Evolutionary conservation across 2,797 vertebrate genomes (phyloP), one percentile per base, ranked within the genome.

Genomic region (Enteromius mattozi): DNA sequence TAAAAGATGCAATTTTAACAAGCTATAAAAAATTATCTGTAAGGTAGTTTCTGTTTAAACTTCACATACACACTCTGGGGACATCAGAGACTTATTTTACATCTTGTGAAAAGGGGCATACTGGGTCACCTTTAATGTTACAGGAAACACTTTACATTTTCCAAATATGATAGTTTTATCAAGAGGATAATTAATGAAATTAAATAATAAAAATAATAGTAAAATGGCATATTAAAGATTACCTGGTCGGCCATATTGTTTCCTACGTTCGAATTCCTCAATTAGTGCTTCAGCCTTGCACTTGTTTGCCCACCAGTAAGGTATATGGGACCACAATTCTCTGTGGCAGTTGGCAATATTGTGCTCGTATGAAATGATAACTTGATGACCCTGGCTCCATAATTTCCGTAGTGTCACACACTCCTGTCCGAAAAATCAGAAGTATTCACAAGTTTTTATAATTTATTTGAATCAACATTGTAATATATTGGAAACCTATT

Each of bases 261-360:
- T 98, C 90, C 92, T 95, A 33, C 1, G 80, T 84, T 99, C 98
- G 84, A 99, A 94, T 85, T 94, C 97, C 12, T 91, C 91, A 2
- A 98, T 93, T 0, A 99, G 96, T 1, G 91, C 91, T 6, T 92
- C 86, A 0, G 96, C 91, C 89, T 95, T 92, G 8, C 94, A 96
- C 86, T 96, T 95, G 92, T 99, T 94, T 75, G 96, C 98, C 97
- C 97, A 98, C 98, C 98, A 99, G 92, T 98, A 98, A 0, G 97
- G 96, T 61, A 98, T 93, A 0, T 94, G 94, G 0, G 96, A 95
- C 97, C 98, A 99, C 79, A 99, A 92, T 86, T 96, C 96, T 0
- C 12, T 9, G 87, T 97, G 94, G 30, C 83, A 84, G 79, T 78
- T 49, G 80, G 93, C 85, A 0, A 93, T 69, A 6, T 19, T 86